Percentiles rank a stretch among this genome's conserved stretches.
These are phyloP conservation scores for Drosophila asahinai DNA, from an alignment of 1,140 invertebrate species.

Conservation along the genomic window DNA sequence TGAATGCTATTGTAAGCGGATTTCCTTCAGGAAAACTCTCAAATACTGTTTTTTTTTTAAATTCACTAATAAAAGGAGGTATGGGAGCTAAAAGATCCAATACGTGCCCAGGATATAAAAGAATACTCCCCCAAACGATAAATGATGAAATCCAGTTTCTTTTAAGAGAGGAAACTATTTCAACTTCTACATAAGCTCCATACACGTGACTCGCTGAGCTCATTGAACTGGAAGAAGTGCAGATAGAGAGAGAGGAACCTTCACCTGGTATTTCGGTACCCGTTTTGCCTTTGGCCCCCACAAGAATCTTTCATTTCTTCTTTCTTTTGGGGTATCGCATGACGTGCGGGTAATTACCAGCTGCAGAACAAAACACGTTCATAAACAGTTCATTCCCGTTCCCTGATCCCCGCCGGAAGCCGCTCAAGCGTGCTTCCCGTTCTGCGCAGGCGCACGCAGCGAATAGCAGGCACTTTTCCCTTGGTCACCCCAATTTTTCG, in stretches of 20 bases:
- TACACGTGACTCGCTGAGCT: conserved; percentile 6
- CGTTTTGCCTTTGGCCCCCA: conserved; percentile 20
- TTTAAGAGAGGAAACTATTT: neutral
- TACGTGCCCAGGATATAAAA: too few species aligned
- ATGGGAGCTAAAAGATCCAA: too few species aligned
- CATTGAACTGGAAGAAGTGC: conserved; percentile 8
- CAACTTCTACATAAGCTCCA: neutral
- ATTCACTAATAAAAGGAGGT: too few species aligned
- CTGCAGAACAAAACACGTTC: conserved; percentile 58
- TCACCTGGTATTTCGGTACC: conserved; percentile 7
- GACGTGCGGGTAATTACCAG: conserved; percentile 70
- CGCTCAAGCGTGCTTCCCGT: conserved; percentile 76
- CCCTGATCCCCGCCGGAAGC: conserved; percentile 15
- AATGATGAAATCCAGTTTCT: neutral
- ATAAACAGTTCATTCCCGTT: conserved; percentile 56
- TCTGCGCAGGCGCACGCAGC: conserved; percentile 47
- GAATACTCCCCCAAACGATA: neutral
- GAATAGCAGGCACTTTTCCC: conserved; percentile 16
- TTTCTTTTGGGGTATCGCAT: conserved; percentile 49
- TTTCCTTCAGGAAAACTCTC: too few species aligned
- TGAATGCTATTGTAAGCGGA: neutral
- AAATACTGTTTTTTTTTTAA: too few species aligned
- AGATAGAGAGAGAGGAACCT: conserved; percentile 1
- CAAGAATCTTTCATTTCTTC: conserved; percentile 33
- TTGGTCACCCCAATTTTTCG: conserved; percentile 48